Base-by-base conservation (phyloP, 1,140 invertebrate species). In the Wiebesia pumilae region DNA sequence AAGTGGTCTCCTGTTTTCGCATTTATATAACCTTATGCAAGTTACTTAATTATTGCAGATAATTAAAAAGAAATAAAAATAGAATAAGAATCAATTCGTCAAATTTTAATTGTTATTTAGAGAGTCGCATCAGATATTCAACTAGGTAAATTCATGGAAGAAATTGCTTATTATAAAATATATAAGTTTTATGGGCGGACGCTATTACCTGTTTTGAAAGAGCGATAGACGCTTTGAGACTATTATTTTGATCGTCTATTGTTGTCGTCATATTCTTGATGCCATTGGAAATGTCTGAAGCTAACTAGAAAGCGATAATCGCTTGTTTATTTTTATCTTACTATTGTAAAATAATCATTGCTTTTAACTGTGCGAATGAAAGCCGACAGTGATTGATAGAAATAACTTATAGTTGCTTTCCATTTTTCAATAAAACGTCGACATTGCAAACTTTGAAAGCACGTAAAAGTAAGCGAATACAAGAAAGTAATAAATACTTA, bases 201-300 rank as follows among this genome's bases (percentile, higher is more conserved):
- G n/a, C 3, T 35, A 21, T 19, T 16, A 16, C 3, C 12, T 69
- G 16, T 35, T 71, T 38, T 7, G 16, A 21, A 38, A 71, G 1
- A 71, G 6, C 30, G 19, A 38, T 38, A 7, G 16, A 38, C 24
- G 19, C 24, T 38, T 71, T 21, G 19, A 71, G 21, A 24, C 35
- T 71, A 71, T 71, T 71, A 38, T 71, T 71, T 71, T 38, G 69
- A 71, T 71, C n/a, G 16, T 38, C 35, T 33, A 71, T 38, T 71
- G 62, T 65, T 65, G 33, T 71, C 33, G 40, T 38, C 1, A 30
- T 19, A 38, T 71, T 38, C 6, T 4, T 24, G 16, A 19, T 38
- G 12, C 12, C 3, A 71, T 38, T 38, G 14, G 19, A 71, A 38
- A 12, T 71, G 21, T 38, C 65, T 3, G 12, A 71, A 71, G 33